Base-by-base conservation (phyloP, 1,140 invertebrate genomes). In the Drosophila funebris region DNA sequence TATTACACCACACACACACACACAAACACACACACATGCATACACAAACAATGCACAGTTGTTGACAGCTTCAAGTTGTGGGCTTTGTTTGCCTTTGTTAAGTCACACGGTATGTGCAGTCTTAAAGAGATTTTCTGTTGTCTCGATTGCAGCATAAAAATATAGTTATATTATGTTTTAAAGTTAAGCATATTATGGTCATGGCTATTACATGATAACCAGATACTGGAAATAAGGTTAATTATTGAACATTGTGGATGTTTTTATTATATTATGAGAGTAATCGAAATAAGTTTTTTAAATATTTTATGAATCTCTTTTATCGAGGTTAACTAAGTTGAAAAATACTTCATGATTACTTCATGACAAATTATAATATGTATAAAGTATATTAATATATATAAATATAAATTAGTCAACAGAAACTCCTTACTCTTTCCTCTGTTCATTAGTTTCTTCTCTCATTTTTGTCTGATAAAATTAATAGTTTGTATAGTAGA, bases 1-100 rank as follows among this genome's bases (percentile, higher is more conserved):
- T 84, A 84, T 85, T 85, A 84, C 82, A 43, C 61, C 63, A 80
- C 67, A 61, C 22, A 60, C 5, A 70, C 60, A 70, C 50, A 46
- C 18, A 50, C 72, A 46, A 24, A 37, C 3, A 7, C 0, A 36
- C 36, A 41, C 9, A 9, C 13, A 20, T n/a, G n/a, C 20, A 18
- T 7, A 29, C 29, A 41, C 24, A 37, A 13, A 22, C 18, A 29
- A 60, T 58, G 44, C 44, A 36, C 52, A 74, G 57, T 66, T 68
- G 69, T 69, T 85, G 82, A 87, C 62, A 87, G 77, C 50, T 60
- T 60, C 54, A 44, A 72, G 53, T 72, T 52, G 62, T 18, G 46
- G 18, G 37, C 37, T 69, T 61, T 53, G 36, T 29, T 31, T 29
- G 43, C 52, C 39, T 64, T 53, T 54, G 39, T 36, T 46, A 63